Conservation (phyloP, 2,113 vertebrate species). For the Brachypodius melanocephalos region DNA sequence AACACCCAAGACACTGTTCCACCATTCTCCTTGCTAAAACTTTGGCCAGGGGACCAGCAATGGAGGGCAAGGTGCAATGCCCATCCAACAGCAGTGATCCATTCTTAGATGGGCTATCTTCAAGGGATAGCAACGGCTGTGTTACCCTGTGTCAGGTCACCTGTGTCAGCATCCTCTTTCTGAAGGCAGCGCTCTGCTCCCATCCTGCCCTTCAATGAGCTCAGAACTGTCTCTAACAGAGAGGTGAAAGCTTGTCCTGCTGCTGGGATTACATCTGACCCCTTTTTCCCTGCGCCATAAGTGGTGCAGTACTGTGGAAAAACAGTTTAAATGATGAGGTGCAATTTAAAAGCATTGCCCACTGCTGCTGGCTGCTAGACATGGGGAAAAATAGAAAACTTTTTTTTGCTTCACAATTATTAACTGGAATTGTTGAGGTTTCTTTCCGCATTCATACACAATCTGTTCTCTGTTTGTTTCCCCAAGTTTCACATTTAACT, state of each 20-base stretch:
- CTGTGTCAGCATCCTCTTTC: neutral
- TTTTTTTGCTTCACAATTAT: neutral
- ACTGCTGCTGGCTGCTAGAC: neutral
- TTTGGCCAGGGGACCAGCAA: neutral
- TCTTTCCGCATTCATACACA: neutral
- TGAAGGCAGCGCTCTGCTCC: neutral
- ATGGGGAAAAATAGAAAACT: neutral
- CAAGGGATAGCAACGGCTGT: neutral
- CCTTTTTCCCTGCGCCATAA: neutral
- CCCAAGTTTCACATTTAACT: neutral
- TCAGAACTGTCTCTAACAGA: neutral
- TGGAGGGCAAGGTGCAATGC: neutral
- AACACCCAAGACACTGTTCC: neutral
- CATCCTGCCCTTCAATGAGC: neutral
- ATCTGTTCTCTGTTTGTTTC: neutral
- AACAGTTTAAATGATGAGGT: neutral
- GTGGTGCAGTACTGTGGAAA: neutral
- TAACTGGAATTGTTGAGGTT: neutral
- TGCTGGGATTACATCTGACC: neutral
- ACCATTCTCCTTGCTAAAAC: neutral
- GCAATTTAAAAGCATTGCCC: neutral
- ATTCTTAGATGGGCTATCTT: neutral
- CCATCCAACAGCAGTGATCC: fast-evolving
- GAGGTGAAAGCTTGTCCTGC: neutral
- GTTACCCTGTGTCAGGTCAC: neutral